Evolutionary conservation across 2,888 invertebrate genomes (phyloP).

Genomic region (Cetonia aurata): DNA sequence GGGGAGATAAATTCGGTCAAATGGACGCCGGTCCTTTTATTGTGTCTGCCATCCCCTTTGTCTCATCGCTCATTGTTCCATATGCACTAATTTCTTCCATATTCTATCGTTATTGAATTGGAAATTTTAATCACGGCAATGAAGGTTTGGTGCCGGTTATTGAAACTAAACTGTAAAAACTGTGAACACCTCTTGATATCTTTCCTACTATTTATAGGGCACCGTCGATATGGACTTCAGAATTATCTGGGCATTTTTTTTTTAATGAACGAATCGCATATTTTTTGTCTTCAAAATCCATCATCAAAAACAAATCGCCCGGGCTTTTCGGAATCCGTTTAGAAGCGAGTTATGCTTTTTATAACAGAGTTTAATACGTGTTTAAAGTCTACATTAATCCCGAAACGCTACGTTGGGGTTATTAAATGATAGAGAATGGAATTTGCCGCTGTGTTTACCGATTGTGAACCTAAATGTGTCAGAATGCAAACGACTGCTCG

Average conservation of each 20-base stretch:
- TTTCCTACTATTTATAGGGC: no score
- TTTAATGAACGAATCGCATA: no score
- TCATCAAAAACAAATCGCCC: slow-evolving; percentile 17
- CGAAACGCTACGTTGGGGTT: slow-evolving; percentile 43
- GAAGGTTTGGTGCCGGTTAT: no score
- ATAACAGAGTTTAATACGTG: slow-evolving; percentile 33
- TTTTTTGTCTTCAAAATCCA: slow-evolving; percentile 5
- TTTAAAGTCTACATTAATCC: slow-evolving; percentile 48
- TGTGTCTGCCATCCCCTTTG: slow-evolving; percentile 15
- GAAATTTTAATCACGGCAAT: no score
- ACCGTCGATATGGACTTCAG: no score
- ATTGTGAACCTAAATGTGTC: slow-evolving; percentile 41
- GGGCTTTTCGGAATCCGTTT: slow-evolving; percentile 16
- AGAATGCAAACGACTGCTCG: slow-evolving; percentile 40
- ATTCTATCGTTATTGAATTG: no score
- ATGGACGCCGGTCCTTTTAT: not conserved
- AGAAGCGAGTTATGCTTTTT: slow-evolving; percentile 23
- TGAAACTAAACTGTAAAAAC: no score
- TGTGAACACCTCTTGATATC: no score
- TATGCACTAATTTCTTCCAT: not conserved
- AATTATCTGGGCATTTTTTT: no score
- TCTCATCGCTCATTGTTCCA: not conserved
- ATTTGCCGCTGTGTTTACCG: slow-evolving; percentile 45
- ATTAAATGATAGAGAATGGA: slow-evolving; percentile 42
- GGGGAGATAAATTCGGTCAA: slow-evolving; percentile 11